Evolutionary conservation across 2,888 invertebrate species (phyloP).

Genomic region (Plusia festucae): DNA sequence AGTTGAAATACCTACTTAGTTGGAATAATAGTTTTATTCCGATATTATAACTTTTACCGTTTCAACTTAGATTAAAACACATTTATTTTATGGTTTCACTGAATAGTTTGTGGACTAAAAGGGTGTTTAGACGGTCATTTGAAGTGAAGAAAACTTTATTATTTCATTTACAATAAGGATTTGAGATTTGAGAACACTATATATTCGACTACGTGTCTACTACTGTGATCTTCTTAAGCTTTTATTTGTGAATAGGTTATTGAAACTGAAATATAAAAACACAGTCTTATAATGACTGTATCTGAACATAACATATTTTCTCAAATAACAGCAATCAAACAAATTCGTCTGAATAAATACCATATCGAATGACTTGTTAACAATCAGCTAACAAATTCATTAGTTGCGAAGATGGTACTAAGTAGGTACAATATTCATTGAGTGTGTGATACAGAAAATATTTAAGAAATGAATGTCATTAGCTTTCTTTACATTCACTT

Average conservation of each 20-base stretch:
- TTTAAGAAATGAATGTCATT: constrained; percentile 1
- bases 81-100: neutral
- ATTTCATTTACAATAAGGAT: neutral
- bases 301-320: neutral
- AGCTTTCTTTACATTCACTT: neutral
- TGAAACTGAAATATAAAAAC: too few species aligned
- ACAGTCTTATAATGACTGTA: neutral
- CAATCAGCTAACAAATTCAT: neutral
- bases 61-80: constrained; percentile 17
- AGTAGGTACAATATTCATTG: neutral
- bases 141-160: neutral
- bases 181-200: too few species aligned
- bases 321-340: constrained; percentile 4
- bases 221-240: too few species aligned
- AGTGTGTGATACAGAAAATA: neutral
- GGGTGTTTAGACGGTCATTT: neutral
- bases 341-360: neutral
- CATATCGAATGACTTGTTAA: neutral
- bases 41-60: constrained; percentile 17
- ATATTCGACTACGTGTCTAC: too few species aligned
- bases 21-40: constrained; percentile 35
- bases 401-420: neutral
- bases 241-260: too few species aligned
- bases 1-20: constrained; percentile 17
- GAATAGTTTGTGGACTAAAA: neutral